These are phyloP conservation scores for Cataglyphis altisquamis DNA, from an alignment of 2,888 invertebrate species.

Conservation along the genomic window DNA sequence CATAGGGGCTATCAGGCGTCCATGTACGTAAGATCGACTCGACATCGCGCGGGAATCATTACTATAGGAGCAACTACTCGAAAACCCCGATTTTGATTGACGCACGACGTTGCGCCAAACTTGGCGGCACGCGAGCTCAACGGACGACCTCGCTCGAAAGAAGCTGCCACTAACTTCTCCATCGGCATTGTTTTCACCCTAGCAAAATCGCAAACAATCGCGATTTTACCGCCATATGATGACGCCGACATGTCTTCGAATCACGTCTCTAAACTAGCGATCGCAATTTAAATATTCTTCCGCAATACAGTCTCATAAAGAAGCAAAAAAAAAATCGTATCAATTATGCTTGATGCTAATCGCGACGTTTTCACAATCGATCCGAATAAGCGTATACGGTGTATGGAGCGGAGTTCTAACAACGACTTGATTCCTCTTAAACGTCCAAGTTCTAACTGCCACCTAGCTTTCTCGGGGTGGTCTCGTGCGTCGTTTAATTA, in stretches of 20 bases:
- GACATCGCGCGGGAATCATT: slow-evolving; percentile 78
- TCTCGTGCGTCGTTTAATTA: slow-evolving; percentile 86
- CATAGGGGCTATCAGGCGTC: slow-evolving; percentile 70
- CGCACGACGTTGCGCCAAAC: slow-evolving; percentile 84
- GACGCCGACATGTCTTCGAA: not conserved
- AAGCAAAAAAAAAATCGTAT: slow-evolving; percentile 17
- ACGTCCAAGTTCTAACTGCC: slow-evolving; percentile 59
- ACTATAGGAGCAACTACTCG: slow-evolving; percentile 67
- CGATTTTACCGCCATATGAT: slow-evolving; percentile 8
- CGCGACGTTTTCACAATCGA: slow-evolving; percentile 41
- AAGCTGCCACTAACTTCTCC: slow-evolving; percentile 46
- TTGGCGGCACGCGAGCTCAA: slow-evolving; percentile 83
- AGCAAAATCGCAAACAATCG: slow-evolving; percentile 69
- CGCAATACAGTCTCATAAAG: not conserved
- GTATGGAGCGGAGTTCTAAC: slow-evolving; percentile 72
- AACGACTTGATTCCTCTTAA: slow-evolving; percentile 72
- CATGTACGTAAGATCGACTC: slow-evolving; percentile 75
- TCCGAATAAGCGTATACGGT: slow-evolving; percentile 14
- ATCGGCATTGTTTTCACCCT: slow-evolving; percentile 68
- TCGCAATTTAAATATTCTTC: not conserved
- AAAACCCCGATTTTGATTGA: slow-evolving; percentile 82
- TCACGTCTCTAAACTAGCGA: not conserved
- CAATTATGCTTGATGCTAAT: slow-evolving; percentile 21
- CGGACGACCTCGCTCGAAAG: slow-evolving; percentile 61
- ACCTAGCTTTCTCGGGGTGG: slow-evolving; percentile 70